Evolutionary conservation across 1,140 invertebrate species (phyloP).

Genomic region (Polyergus mexicanus): DNA sequence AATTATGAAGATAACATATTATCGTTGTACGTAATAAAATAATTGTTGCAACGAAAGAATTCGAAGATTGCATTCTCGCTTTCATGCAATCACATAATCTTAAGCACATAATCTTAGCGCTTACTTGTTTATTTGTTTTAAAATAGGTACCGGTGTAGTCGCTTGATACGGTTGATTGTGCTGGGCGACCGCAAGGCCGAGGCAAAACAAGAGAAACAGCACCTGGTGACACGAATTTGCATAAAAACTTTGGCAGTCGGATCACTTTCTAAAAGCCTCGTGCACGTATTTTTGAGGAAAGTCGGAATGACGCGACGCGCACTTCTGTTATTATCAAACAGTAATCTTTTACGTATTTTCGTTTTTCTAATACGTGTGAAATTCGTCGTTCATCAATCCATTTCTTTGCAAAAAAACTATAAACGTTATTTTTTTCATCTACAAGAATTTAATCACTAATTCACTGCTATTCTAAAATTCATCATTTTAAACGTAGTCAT

Average conservation of each 20-base stretch:
- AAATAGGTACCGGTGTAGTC: constrained; percentile 92
- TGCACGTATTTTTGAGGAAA: constrained; percentile 16
- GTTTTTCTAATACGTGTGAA: background rate
- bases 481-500: background rate
- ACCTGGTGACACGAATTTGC: constrained; percentile 75
- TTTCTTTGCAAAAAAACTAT: constrained; percentile 3
- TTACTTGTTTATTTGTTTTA: constrained; percentile 93
- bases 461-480: background rate
- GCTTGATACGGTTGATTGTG: constrained; percentile 81
- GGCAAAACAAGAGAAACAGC: constrained; percentile 74
- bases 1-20: background rate
- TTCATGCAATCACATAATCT: constrained; percentile 13
- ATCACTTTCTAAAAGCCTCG: constrained; percentile 68
- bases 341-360: background rate
- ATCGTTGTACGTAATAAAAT: background rate
- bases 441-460: background rate
- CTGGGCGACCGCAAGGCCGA: constrained; percentile 77
- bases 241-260: constrained; percentile 58
- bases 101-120: constrained; percentile 48
- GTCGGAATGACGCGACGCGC: constrained; percentile 10
- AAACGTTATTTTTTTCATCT: background rate
- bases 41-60: constrained; percentile 8
- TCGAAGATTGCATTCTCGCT: background rate
- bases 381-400: background rate
- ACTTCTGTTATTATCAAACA: background rate